Base-by-base conservation (phyloP, 1,140 invertebrate genomes). In the Bilobella aurantiaca region DNA sequence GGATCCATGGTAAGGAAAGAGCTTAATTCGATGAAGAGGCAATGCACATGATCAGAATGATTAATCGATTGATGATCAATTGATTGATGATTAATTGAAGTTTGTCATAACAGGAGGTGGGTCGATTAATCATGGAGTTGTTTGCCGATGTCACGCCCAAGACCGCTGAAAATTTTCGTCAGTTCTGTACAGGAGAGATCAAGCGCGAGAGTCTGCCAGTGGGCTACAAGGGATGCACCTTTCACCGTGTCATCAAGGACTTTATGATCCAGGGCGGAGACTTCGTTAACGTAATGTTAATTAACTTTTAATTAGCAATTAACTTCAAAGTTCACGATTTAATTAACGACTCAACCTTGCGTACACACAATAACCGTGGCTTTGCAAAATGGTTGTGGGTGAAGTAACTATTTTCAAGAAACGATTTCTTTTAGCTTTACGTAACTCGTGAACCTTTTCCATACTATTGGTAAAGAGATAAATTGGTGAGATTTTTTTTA, bases 261-360 rank as follows among this genome's bases (percentile, higher is more conserved):
- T 91, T 92, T 74, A 98, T 99, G 95, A 94, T 98, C 73, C 95
- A 98, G 85, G 96, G 96, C 63, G 96, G 96, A 23, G 96, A 99
- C 81, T 98, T 99, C 85, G 88, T 96, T 1, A 93, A 94, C 83
- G 91, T 93, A 84, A 84, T 78, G 57, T 29, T 32, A 28, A 63
- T 28, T n/a, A 2, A 63, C 16, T 16, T 1, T 18, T 28, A n/a
- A 18, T 12, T n/a, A 65, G 32, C 65, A 64, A 68, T 16, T 66
- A 31, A 64, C 32, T 27, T 23, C 18, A 37, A 67, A 21, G 58
- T 14, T 27, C n/a, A n/a, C n/a, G n/a, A n/a, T n/a, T n/a, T n/a
- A n/a, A n/a, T n/a, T n/a, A n/a, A n/a, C n/a, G n/a, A n/a, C n/a
- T n/a, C n/a, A n/a, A n/a, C n/a, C n/a, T n/a, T n/a, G n/a, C n/a